Conservation (phyloP, 2,113 vertebrate genomes). For the Dolichallabes microphthalmus region DNA sequence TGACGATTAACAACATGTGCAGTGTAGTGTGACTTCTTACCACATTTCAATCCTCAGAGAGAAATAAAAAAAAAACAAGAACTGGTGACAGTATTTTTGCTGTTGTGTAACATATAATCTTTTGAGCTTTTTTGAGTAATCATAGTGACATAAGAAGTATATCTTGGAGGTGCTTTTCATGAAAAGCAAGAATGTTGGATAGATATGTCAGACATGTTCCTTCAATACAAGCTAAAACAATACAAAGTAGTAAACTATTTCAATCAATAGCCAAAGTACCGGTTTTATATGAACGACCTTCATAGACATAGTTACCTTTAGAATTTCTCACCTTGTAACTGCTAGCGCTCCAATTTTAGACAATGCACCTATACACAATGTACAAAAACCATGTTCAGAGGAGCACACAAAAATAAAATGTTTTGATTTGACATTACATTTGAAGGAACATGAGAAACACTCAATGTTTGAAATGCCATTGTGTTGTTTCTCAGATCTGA, state of each 20-base stretch:
- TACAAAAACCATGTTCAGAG: background rate
- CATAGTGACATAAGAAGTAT: background rate
- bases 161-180: background rate
- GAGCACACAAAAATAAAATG: background rate
- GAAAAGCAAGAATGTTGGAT: background rate
- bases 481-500: background rate
- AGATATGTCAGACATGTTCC: background rate
- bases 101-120: background rate
- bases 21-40: background rate
- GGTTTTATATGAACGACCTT: background rate
- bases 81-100: background rate
- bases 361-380: background rate
- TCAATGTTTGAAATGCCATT: constrained; percentile 11
- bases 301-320: background rate
- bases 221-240: background rate
- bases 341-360: background rate
- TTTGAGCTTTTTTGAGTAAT: background rate
- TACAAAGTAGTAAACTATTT: no score
- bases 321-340: background rate
- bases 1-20: background rate
- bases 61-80: background rate
- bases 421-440: constrained; percentile 1
- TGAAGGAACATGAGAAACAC: background rate
- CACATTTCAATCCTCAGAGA: background rate
- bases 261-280: background rate